Evolutionary conservation across 2,888 invertebrate species (phyloP), one percentile per base, ranked within the genome.

Genomic region (Mythimna pallens): DNA sequence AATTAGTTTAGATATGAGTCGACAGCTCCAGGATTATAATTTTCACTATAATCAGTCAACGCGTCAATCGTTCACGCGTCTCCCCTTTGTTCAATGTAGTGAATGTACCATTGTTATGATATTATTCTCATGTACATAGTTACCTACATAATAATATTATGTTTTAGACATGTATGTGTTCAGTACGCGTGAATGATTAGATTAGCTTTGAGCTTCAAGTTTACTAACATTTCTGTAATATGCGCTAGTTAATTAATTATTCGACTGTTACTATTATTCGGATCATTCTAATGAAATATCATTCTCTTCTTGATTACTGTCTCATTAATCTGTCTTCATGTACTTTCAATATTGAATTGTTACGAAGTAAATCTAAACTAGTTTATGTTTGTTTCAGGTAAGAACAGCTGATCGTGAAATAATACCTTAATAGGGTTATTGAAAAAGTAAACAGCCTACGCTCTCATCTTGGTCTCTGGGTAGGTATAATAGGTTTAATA

Each of bases 21-120:
- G 63, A 64, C 73, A 59, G 36, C 25, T 34, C 22, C 62, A 34
- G 65, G 84, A 80, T 74, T 80, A 80, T 43, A 74, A 30, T 57
- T 86, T 85, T 85, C 80, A 73, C 54, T 80, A 87, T 87, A 87
- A 91, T 93, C 92, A 86, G 90, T 91, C 91, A 90, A 34, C 55
- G 36, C 66, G 81, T 83, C 82, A 88, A 81, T 83, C 86, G 75
- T 76, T 86, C 88, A 87, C 78, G 90, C 86, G 89, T 85, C 78
- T 79, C 87, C 85, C 89, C 89, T 88, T 83, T 77, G 58, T 74
- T 63, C 22, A 10, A 50, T 68, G 30, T 65, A 25, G 43, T 80
- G 57, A 72, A 64, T 62, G 65, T 20, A 14, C 74, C 80, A 68
- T 80, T 83, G 81, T 80, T 83, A 80, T 64, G 52, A 43, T 57